phyloP scores from a whole-genome alignment of 2,888 invertebrate genomes.

The Polyommatus iphigenia region DNA sequence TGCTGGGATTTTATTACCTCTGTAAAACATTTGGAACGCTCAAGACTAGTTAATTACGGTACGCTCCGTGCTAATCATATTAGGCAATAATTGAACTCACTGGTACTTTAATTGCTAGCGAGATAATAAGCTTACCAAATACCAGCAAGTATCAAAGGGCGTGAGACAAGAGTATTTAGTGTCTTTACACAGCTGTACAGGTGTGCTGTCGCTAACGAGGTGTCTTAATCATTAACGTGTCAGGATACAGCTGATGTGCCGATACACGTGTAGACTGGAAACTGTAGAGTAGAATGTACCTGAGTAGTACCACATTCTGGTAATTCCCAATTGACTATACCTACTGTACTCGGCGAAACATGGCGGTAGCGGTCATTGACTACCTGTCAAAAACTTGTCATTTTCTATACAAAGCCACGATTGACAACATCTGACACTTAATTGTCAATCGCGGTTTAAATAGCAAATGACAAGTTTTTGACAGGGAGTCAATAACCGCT shows the following conservation, averaged over 20 bases:
- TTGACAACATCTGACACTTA: too few species aligned
- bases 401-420: too few species aligned
- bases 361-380: too few species aligned
- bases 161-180: slow-evolving; percentile 2
- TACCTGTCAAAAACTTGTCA: too few species aligned
- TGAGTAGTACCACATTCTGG: too few species aligned
- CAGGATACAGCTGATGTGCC: slow-evolving; percentile 16
- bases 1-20: too few species aligned
- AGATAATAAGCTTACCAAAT: slow-evolving; percentile 19
- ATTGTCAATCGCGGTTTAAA: too few species aligned
- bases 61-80: background rate
- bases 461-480: too few species aligned
- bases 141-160: slow-evolving; percentile 10
- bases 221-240: slow-evolving; percentile 23
- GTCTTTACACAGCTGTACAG: background rate
- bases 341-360: too few species aligned
- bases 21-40: background rate
- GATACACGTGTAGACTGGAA: background rate
- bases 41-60: background rate
- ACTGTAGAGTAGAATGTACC: too few species aligned
- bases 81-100: background rate
- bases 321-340: too few species aligned
- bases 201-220: slow-evolving; percentile 25
- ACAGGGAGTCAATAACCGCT: too few species aligned
- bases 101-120: background rate